A percentile compares a stretch with the other conserved stretches of the same genome.
Conservation (phyloP, 2,797 vertebrate genomes). For the Acestrorhynchus altus region DNA sequence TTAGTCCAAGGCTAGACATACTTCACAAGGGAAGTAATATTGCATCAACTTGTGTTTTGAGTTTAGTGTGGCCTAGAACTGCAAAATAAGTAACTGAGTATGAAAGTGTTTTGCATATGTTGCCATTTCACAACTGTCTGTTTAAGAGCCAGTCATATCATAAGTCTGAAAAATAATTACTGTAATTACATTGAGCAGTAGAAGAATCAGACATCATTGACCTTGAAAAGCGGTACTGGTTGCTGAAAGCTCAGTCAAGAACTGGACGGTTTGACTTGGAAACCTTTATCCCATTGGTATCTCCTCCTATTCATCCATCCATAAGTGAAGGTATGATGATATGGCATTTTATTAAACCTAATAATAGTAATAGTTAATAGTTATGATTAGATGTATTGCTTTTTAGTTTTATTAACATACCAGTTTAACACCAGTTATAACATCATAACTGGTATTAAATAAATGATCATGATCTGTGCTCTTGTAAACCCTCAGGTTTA, state of each 20-base stretch:
- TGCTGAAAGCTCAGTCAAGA: conserved; percentile 96
- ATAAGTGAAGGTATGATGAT: conserved; percentile 89
- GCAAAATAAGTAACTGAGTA: too few relatives aligned
- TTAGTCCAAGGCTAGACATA: neutral
- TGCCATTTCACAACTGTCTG: too few relatives aligned
- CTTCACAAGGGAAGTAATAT: too few relatives aligned
- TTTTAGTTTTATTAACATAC: too few relatives aligned
- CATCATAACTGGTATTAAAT: neutral
- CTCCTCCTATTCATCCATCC: conserved; percentile 93
- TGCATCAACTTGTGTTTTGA: neutral
- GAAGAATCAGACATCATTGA: conserved; percentile 99
- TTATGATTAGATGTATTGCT: too few relatives aligned
- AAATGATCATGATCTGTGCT: neutral
- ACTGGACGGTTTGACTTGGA: conserved; percentile 97
- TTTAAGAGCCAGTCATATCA: too few relatives aligned
- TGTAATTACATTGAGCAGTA: conserved; percentile 78
- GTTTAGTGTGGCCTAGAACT: too few relatives aligned
- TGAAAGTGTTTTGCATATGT: too few relatives aligned
- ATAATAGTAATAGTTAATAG: too few relatives aligned
- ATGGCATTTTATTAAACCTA: neutral
- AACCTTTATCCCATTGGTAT: conserved; percentile 94
- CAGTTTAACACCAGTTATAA: neutral
- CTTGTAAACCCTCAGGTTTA: conserved; percentile 79
- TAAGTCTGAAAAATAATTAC: too few relatives aligned
- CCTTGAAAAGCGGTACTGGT: conserved; percentile 97